Evolutionary conservation across 2,113 vertebrate genomes (phyloP), one percentile per base, ranked within the genome.

Genomic region (Podocnemis expansa): DNA sequence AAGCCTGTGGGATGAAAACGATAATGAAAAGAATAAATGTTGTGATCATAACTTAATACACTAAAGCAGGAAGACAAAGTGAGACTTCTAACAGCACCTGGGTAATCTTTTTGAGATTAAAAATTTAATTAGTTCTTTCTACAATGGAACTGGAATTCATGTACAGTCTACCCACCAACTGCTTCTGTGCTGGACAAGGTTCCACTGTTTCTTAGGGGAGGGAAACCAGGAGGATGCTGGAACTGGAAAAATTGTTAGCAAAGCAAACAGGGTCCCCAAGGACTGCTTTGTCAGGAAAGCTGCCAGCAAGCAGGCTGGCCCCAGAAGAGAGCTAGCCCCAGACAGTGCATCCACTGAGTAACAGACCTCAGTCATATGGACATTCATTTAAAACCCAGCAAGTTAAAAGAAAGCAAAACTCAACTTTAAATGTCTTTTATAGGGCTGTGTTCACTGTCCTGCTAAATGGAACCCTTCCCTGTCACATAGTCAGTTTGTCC

Each of bases 1-100:
- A 99, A 84, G 99, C 99, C 99, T 99, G 96, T 24, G 38, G 88
- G 78, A 51, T 88, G 80, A 82, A 84, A 52, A 56, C 0, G 13
- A 93, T 17, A 92, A 89, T 1, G 80, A 89, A 95, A 96, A 88
- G 22, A 4, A 70, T 70, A 85, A 88, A 90, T 24, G n/a, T 89
- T 91, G 87, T 67, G 56, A 88, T 91, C 73, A 80, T 0, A 84
- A 63, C 16, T 70, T n/a, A 13, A 73, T 3, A 83, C 1, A 49
- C 17, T 85, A 47, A 75, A 93, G 49, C 76, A 84, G 87, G 78
- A 90, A 95, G 90, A 79, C 2, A 47, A 51, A n/a, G 17, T 12
- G 22, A 43, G 38, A 67, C n/a, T 45, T 80, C 55, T n/a, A 84
- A 58, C 3, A 90, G 78, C 49, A 88, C 60, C 41, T 91, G 27